Base-by-base conservation (phyloP, 1,140 invertebrate species). In the Euwallacea similis region DNA sequence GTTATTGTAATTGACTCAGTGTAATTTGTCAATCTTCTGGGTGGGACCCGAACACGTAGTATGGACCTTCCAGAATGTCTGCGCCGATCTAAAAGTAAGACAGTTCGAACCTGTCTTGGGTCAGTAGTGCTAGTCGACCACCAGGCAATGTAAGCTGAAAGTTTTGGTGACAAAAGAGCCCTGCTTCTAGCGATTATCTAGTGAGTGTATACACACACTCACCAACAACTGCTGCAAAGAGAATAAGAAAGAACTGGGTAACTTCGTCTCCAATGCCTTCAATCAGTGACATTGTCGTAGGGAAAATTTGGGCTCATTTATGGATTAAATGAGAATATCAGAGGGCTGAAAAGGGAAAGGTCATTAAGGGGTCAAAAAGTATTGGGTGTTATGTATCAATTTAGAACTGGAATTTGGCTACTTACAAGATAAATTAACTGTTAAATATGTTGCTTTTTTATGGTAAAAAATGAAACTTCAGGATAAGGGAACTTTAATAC, bases 191-290 rank as follows among this genome's bases (percentile, higher is more conserved):
- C 4, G 21, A 1, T 4, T 33, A 33, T 61, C 15, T 61, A n/a
- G 42, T 61, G 42, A 61, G 11, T 42, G 41, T 43, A 43, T 61
- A 42, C 10, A 61, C 7, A 64, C 44, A 50, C 21, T 77, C 76
- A 80, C 79, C 85, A n/a, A 91, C 81, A 6, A 88, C 70, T 1
- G 90, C 76, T 9, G 89, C 81, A 16, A 89, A 76, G 66, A 92
- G 79, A 42, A 87, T 78, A 21, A 87, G 85, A 75, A 90, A 87
- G 79, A 92, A 90, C 73, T 92, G 83, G 16, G 88, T 86, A 33
- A 94, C 91, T 85, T 93, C 92, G 83, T 93, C 91, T n/a, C 91
- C 91, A 41, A 93, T 83, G 43, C 91, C 92, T 78, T 92, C 90
- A 61, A 94, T 89, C 69, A 90, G 78, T 67, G 88, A 82, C 89